phyloP scores from a whole-genome alignment of 2,888 invertebrate genomes.

The Orthosia gothica region DNA sequence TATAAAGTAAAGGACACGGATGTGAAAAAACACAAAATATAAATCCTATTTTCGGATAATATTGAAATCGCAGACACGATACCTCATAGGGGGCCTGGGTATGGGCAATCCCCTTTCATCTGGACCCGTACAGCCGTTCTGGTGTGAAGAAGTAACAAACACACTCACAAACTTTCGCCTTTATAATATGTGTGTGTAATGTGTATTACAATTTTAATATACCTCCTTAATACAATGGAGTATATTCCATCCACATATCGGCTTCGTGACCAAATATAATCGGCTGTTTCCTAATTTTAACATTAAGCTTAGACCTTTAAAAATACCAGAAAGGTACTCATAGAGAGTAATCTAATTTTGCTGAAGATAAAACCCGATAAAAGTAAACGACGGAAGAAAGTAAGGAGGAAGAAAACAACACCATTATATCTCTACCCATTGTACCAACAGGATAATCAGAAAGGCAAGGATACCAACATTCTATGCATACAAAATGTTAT shows the following conservation, averaged over 20 bases:
- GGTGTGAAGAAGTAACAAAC: too few relatives aligned
- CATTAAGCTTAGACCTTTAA: background rate
- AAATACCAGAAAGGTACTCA: background rate
- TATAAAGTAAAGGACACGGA: too few relatives aligned
- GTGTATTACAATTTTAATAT: too few relatives aligned
- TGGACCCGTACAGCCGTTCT: too few relatives aligned
- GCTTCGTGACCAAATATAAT: background rate
- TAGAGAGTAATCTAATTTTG: background rate
- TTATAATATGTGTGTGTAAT: too few relatives aligned
- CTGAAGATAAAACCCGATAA: background rate
- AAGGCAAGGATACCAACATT: slow-evolving; percentile 25
- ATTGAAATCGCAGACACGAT: too few relatives aligned
- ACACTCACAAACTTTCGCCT: too few relatives aligned
- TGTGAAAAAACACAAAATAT: too few relatives aligned
- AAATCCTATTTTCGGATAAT: too few relatives aligned
- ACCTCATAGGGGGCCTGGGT: too few relatives aligned
- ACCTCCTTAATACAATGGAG: too few relatives aligned
- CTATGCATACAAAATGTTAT: slow-evolving; percentile 12
- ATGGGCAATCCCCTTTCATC: too few relatives aligned
- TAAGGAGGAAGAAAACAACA: background rate
- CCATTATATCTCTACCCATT: slow-evolving; percentile 7
- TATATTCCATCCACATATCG: background rate
- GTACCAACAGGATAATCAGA: background rate
- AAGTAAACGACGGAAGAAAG: background rate
- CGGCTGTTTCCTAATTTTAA: background rate